Base-by-base conservation (phyloP, 64 coral and sea anemone genomes). In the Stichodactyla mertensii region DNA sequence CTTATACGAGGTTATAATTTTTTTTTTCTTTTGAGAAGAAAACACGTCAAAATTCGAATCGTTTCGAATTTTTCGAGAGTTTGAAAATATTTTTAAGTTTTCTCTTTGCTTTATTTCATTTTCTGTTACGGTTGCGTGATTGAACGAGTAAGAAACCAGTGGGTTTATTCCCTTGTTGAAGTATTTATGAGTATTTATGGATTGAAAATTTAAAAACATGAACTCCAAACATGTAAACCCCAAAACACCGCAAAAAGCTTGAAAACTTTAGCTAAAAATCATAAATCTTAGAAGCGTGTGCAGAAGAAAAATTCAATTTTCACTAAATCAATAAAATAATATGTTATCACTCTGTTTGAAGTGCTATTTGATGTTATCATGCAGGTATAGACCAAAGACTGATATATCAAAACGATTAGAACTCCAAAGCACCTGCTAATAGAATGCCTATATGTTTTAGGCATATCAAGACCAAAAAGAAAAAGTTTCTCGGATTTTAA, bases 51-150 rank as follows among this genome's bases (percentile, higher is more conserved):
- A 82, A 71, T 71, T 82, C 27, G 61, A 52, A 83, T 36, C 0
- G 12, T 24, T 6, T 61, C 10, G 26, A 23, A 27, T 64, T 13
- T 51, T 8, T 10, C 6, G 51, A 82, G 20, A 61, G 4, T 16
- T 58, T 60, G 5, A 31, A 31, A 31, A 31, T n/a, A n/a, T n/a
- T 31, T 31, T 31, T 22, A 57, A 61, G 83, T 18, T 14, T 61
- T 85, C 45, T 14, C 18, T 55, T 81, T 81, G 15, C 51, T 18
- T 45, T 2, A n/a, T 10, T 81, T 23, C 55, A 54, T 60, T 36
- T 85, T 27, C 60, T 54, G 23, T 57, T 82, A 36, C 19, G 11
- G 45, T 85, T 85, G 83, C 83, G 83, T 85, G 83, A 85, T 52
- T 54, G 16, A 28, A 55, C 6, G 78, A 53, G 15, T 6, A 53